These are phyloP conservation scores for Microctenopoma stevenorrisi DNA, from an alignment of 2,797 vertebrate species.

Conservation along the genomic window DNA sequence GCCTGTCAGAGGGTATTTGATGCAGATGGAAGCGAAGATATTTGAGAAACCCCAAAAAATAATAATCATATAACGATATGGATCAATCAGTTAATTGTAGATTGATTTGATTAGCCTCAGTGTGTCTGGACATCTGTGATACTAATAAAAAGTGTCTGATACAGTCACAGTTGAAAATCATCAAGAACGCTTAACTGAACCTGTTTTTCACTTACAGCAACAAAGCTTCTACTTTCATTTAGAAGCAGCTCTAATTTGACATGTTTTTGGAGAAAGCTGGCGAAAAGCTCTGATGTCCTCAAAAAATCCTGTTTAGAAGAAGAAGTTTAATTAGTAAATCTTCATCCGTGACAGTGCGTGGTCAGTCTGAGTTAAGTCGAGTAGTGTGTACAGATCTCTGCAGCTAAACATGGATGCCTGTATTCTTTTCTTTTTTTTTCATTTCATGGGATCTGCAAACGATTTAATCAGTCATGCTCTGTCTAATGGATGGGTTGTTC, in stretches of 20 bases:
- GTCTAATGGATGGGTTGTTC: constrained; percentile 71
- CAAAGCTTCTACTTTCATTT: no score
- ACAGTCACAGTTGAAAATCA: neutral
- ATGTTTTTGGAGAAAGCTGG: neutral
- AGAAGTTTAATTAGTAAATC: constrained; percentile 24
- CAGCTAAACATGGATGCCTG: constrained; percentile 21
- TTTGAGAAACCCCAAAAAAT: no score
- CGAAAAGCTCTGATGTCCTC: neutral
- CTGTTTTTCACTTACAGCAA: no score
- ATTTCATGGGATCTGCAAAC: constrained; percentile 64
- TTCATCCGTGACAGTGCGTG: neutral
- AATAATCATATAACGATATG: no score
- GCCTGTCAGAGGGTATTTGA: no score
- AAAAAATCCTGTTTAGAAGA: neutral
- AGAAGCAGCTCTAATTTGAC: no score
- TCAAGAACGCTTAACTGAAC: neutral
- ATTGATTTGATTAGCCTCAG: neutral
- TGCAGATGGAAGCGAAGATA: no score
- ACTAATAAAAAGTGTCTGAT: constrained; percentile 5
- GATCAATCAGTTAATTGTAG: no score
- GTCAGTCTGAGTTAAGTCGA: constrained; percentile 18
- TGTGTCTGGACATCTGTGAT: neutral
- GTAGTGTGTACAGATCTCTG: constrained; percentile 15
- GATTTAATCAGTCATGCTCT: constrained; percentile 77
- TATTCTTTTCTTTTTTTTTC: constrained; percentile 21